Percentiles rank a stretch among this genome's conserved stretches.
Conservation (phyloP, 37 sponge, comb jelly and placozoan genomes). For the Crambe crambe region DNA sequence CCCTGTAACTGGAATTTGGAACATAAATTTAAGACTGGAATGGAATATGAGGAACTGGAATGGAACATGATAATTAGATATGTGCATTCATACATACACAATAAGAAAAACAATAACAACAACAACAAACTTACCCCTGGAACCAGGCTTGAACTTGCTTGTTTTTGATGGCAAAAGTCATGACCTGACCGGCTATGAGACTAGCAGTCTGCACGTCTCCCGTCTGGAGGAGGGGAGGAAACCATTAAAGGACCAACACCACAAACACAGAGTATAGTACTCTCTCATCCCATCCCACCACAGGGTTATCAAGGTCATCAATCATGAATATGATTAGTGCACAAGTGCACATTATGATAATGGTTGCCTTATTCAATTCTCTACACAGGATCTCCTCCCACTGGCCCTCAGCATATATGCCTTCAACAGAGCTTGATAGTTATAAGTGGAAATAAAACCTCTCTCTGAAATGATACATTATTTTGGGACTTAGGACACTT, state of each 20-base stretch:
- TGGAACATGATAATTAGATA: neutral
- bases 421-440: no score
- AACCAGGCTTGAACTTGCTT: constrained; percentile 64
- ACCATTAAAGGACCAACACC: no score
- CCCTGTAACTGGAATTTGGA: constrained; percentile 62
- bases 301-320: neutral
- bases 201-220: constrained; percentile 89
- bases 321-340: neutral
- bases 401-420: no score
- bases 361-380: no score
- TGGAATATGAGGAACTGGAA: neutral
- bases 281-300: neutral
- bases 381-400: no score
- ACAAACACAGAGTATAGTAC: neutral
- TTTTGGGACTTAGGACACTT: no score
- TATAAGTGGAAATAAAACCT: no score
- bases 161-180: constrained; percentile 24
- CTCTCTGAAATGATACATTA: no score
- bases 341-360: no score
- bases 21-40: neutral
- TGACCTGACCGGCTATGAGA: constrained; percentile 70
- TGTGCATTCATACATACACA: neutral
- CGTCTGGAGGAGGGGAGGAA: constrained; percentile 39
- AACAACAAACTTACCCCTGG: constrained; percentile 51
- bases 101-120: neutral